phyloP scores from a whole-genome alignment of 2,113 vertebrate species.

The Boleophthalmus pectinirostris region DNA sequence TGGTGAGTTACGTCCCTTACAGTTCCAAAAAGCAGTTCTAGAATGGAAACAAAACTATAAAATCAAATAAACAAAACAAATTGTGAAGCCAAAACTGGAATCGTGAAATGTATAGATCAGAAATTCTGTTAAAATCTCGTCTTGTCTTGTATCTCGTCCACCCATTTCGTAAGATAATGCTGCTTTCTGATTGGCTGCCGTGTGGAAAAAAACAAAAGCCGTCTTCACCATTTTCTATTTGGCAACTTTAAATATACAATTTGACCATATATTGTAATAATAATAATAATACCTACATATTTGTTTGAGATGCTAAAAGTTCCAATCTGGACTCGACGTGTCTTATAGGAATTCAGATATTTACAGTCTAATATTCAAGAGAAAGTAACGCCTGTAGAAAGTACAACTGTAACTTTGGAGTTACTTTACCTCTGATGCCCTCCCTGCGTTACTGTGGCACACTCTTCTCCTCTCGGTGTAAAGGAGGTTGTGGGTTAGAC shows the following conservation, averaged over 20 bases:
- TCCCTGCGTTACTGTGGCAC: too few relatives aligned
- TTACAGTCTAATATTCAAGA: neutral
- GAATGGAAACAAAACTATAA: too few relatives aligned
- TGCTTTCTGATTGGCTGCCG: neutral
- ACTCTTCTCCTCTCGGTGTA: too few relatives aligned
- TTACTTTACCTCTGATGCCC: neutral
- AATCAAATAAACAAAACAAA: too few relatives aligned
- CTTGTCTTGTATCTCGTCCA: too few relatives aligned
- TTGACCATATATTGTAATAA: neutral
- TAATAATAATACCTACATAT: neutral
- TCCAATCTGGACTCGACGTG: neutral
- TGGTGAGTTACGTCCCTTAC: too few relatives aligned
- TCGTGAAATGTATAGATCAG: too few relatives aligned
- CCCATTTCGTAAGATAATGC: too few relatives aligned
- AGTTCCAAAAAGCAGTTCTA: too few relatives aligned
- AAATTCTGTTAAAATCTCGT: too few relatives aligned
- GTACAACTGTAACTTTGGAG: neutral
- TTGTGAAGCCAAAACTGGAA: too few relatives aligned
- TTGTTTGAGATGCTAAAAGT: neutral
- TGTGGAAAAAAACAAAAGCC: neutral
- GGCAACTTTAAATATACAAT: conserved; percentile 9
- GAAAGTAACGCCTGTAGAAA: neutral
- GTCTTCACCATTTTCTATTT: neutral
- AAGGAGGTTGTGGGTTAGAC: too few relatives aligned
- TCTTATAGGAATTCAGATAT: neutral